Evolutionary conservation across 2,797 vertebrate genomes (phyloP).

Genomic region (Crenuchus spilurus): DNA sequence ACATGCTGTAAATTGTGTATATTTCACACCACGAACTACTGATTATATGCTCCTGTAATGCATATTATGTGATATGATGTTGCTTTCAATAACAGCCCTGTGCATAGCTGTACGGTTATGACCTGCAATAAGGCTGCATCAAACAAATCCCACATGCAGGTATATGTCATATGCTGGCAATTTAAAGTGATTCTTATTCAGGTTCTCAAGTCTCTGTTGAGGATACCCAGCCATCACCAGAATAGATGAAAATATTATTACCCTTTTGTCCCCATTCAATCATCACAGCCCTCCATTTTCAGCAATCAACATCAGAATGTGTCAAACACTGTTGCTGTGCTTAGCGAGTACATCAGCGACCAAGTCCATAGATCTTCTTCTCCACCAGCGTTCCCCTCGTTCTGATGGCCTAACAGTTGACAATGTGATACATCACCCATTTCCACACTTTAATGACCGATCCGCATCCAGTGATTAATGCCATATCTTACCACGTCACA

Average conservation of each 20-base stretch:
- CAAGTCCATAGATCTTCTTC: not conserved
- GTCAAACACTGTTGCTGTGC: not conserved
- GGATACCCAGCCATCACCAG: not conserved
- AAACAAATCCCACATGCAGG: not conserved
- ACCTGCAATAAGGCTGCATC: not conserved
- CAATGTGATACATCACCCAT: constrained; percentile 45
- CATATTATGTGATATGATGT: not conserved
- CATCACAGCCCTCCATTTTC: not conserved
- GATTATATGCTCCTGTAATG: not conserved
- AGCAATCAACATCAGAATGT: not conserved
- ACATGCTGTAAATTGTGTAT: not conserved
- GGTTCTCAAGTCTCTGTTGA: not conserved
- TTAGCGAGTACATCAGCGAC: constrained; percentile 1
- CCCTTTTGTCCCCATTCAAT: not conserved
- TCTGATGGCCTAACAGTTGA: constrained; percentile 15
- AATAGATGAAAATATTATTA: not conserved
- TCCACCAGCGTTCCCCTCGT: constrained; percentile 8
- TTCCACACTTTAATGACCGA: constrained; percentile 41
- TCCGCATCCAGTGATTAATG: constrained; percentile 42
- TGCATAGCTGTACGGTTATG: not conserved
- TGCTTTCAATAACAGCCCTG: not conserved
- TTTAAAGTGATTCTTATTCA: not conserved
- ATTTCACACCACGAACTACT: not conserved
- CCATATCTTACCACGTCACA: constrained; percentile 43
- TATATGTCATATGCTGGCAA: too few relatives aligned